phyloP scores from a whole-genome alignment of 2,113 vertebrate species.

The Salvelinus fontinalis region DNA sequence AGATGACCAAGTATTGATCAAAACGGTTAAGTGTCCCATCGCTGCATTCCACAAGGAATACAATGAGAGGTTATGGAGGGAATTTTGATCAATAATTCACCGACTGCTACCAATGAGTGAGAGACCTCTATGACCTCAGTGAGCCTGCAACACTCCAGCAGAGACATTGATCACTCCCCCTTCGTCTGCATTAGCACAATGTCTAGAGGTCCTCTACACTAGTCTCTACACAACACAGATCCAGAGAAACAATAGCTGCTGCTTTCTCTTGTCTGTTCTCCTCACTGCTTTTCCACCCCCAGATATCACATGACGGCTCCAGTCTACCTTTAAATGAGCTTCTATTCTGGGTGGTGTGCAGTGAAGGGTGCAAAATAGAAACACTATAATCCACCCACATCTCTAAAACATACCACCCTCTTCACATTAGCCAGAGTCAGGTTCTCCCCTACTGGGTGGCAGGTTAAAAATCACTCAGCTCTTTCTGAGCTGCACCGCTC shows the following conservation, averaged over 20 bases:
- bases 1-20: background rate
- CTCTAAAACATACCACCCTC: constrained; percentile 26
- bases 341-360: constrained; percentile 49
- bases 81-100: constrained; percentile 63
- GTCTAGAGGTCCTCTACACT: constrained; percentile 48
- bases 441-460: constrained; percentile 58
- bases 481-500: constrained; percentile 20
- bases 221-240: constrained; percentile 34
- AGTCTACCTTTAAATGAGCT: constrained; percentile 45
- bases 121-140: constrained; percentile 56
- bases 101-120: constrained; percentile 58
- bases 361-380: constrained; percentile 52
- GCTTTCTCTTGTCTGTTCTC: constrained; percentile 27
- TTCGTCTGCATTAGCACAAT: constrained; percentile 48
- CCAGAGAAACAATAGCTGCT: constrained; percentile 37
- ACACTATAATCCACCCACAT: constrained; percentile 35
- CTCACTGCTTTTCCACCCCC: constrained; percentile 31
- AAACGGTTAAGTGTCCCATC: background rate
- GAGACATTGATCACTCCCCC: constrained; percentile 69
- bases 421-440: constrained; percentile 46
- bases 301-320: constrained; percentile 62
- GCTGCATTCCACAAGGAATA: constrained; percentile 34
- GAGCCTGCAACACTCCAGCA: constrained; percentile 49
- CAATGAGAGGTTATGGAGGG: constrained; percentile 52
- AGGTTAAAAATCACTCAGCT: constrained; percentile 36